Conservation (phyloP, 1,140 invertebrate species). For the Cepaea nemoralis region DNA sequence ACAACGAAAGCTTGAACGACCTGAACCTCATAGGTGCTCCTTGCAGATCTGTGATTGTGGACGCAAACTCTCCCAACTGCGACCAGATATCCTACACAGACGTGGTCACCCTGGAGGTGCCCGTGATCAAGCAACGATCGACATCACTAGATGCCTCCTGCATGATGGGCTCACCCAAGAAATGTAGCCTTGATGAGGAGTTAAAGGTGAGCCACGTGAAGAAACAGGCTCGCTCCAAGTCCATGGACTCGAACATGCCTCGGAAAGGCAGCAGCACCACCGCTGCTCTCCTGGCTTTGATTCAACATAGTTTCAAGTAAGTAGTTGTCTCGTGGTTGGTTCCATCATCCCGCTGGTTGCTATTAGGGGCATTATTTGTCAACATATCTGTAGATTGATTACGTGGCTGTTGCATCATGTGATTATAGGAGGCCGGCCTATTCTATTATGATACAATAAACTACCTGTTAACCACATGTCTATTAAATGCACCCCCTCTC, state of each 20-base stretch:
- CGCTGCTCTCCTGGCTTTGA: conserved; percentile 20
- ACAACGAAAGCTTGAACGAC: conserved; percentile 25
- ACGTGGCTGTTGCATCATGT: too few relatives aligned
- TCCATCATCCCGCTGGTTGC: too few relatives aligned
- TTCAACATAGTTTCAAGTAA: conserved; percentile 43
- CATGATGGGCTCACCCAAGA: conserved; percentile 43
- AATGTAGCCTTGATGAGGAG: conserved; percentile 43
- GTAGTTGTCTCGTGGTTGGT: conserved; percentile 4
- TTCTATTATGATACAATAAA: too few relatives aligned
- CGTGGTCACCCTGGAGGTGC: conserved; percentile 65
- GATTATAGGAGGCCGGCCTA: too few relatives aligned
- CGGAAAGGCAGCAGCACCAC: conserved; percentile 26
- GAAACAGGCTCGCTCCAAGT: conserved; percentile 35
- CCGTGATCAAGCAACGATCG: conserved; percentile 64
- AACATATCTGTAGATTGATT: too few relatives aligned
- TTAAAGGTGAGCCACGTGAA: conserved; percentile 22
- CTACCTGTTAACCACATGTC: too few relatives aligned
- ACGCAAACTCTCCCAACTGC: background rate
- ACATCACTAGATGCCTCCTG: conserved; percentile 65
- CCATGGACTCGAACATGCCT: conserved; percentile 31
- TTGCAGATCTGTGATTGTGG: background rate
- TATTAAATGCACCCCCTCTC: too few relatives aligned
- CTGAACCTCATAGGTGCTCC: background rate
- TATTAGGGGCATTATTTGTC: too few relatives aligned
- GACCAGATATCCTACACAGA: conserved; percentile 51